phyloP scores from a whole-genome alignment of 2,888 invertebrate genomes.

The Beris chalybata region DNA sequence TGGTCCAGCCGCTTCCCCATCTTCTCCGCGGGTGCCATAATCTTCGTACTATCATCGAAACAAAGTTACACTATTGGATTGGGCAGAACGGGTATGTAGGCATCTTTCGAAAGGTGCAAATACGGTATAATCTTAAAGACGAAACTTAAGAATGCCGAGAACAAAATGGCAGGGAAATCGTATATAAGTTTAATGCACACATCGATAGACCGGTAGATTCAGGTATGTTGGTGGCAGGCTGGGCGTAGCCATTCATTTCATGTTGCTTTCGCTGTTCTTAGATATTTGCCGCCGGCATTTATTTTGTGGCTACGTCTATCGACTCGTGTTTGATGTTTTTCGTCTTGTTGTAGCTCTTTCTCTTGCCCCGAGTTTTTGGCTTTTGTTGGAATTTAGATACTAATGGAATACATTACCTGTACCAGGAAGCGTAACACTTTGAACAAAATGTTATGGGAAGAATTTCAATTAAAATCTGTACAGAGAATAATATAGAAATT shows the following conservation, averaged over 20 bases:
- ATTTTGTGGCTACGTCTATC: conserved; percentile 16
- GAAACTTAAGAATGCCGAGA: neutral
- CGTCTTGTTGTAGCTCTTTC: neutral
- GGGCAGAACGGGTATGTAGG: neutral
- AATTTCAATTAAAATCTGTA: conserved; percentile 29
- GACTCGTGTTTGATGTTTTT: neutral
- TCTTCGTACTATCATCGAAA: neutral
- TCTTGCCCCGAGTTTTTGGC: conserved; percentile 3
- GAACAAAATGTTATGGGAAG: conserved; percentile 26
- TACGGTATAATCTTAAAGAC: neutral
- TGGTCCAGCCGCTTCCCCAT: neutral
- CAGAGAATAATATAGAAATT: conserved; percentile 16
- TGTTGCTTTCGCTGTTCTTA: conserved; percentile 22
- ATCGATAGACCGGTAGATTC: neutral
- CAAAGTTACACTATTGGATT: neutral
- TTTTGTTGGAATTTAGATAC: conserved; percentile 23
- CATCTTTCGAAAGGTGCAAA: neutral
- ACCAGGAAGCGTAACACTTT: conserved; percentile 19
- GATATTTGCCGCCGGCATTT: conserved; percentile 29
- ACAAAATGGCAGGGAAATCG: conserved; percentile 17
- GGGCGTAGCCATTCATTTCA: conserved; percentile 27
- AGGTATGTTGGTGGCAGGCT: too few relatives aligned
- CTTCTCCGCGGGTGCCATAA: neutral
- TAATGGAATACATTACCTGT: conserved; percentile 20
- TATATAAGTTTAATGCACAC: neutral